Evolutionary conservation across 2,888 invertebrate genomes (phyloP).

Genomic region (Hydraecia micacea): DNA sequence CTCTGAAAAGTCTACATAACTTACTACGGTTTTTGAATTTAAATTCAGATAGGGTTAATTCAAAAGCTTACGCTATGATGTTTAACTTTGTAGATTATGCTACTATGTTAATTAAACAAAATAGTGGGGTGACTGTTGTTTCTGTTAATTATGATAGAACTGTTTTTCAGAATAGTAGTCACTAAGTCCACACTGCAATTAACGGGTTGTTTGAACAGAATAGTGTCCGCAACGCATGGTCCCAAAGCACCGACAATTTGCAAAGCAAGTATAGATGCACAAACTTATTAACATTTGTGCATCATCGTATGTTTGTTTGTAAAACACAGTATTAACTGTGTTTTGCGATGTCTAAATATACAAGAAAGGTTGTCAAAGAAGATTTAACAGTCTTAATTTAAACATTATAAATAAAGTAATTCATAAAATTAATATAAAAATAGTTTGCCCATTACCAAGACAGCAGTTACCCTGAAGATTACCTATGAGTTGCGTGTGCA

Average conservation of each 20-base stretch:
- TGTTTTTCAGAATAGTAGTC: conserved; percentile 1
- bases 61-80: conserved; percentile 66
- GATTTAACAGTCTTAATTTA: too few species aligned
- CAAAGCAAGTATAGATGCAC: not conserved
- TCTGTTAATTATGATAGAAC: conserved; percentile 21
- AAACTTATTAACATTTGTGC: too few species aligned
- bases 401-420: not conserved
- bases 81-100: conserved; percentile 49
- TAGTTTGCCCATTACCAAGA: not conserved
- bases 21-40: conserved; percentile 75
- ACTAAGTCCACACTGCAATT: not conserved
- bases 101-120: conserved; percentile 53
- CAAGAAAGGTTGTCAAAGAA: not conserved
- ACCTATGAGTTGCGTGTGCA: not conserved
- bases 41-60: conserved; percentile 73
- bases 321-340: too few species aligned
- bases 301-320: too few species aligned
- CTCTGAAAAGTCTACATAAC: conserved; percentile 74
- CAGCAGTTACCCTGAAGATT: not conserved
- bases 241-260: not conserved
- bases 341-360: not conserved
- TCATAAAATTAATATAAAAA: not conserved
- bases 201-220: not conserved
- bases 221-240: not conserved
- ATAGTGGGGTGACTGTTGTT: conserved; percentile 36